A percentile compares a stretch with the other conserved stretches of the same genome.
These are phyloP conservation scores for Oceanites oceanicus DNA, from an alignment of 2,113 vertebrate species.

Conservation along the genomic window DNA sequence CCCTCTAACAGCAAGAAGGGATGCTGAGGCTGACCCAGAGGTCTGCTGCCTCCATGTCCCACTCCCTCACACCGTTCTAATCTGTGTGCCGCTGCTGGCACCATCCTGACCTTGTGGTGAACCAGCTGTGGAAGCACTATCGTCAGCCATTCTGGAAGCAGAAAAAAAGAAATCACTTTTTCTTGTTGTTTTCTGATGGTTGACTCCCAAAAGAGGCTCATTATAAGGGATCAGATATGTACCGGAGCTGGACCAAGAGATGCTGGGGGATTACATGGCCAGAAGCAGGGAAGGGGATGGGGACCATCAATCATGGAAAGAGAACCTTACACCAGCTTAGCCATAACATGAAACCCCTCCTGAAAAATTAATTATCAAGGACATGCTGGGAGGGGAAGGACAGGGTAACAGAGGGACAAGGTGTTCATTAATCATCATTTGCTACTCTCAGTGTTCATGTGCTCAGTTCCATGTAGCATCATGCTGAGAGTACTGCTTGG, in stretches of 20 bases:
- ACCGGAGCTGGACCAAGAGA: background rate
- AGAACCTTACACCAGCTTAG: background rate
- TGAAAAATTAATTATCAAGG: constrained; percentile 30
- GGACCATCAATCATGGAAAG: background rate
- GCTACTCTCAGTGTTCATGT: background rate
- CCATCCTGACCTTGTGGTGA: background rate
- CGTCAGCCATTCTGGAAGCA: background rate
- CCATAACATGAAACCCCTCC: background rate
- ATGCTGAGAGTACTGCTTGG: background rate
- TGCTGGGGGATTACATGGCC: background rate
- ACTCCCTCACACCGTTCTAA: background rate
- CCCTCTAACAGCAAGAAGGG: background rate
- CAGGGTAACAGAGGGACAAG: background rate
- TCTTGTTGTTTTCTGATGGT: background rate
- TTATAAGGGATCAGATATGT: background rate
- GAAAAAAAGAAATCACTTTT: background rate
- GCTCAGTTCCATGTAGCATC: background rate
- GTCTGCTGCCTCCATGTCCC: background rate
- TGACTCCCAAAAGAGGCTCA: background rate
- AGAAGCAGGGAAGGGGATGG: background rate
- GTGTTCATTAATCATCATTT: constrained; percentile 47
- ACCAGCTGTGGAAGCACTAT: background rate
- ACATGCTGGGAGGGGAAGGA: background rate
- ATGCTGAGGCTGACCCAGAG: background rate
- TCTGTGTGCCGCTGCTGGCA: background rate